Evolutionary conservation across 1,140 invertebrate species (phyloP).

Genomic region (Sarcophaga bullata): DNA sequence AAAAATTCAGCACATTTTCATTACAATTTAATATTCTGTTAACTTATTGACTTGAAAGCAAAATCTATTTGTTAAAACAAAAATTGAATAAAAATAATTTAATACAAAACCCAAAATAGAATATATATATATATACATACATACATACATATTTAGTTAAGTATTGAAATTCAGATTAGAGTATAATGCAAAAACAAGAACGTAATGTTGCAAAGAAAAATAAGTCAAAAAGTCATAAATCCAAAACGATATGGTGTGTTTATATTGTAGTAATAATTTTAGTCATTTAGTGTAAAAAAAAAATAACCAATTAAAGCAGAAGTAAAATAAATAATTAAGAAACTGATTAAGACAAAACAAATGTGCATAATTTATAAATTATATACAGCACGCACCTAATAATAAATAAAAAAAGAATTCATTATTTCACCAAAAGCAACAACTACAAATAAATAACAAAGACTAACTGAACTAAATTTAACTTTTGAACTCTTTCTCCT

Average conservation of each 20-base stretch:
- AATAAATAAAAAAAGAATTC: not conserved
- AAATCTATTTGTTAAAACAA: not conserved
- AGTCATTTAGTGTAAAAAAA: conserved; percentile 6
- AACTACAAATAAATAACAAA: not conserved
- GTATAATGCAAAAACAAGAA: not conserved
- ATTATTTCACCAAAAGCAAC: not conserved
- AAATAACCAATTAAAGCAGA: not conserved
- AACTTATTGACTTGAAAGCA: not conserved
- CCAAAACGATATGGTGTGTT: not conserved
- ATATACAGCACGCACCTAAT: not conserved
- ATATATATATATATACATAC: not conserved
- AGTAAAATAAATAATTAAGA: not conserved
- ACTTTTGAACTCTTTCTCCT: not conserved
- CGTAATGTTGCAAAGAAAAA: not conserved
- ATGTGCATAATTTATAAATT: not conserved
- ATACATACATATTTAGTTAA: conserved; percentile 8
- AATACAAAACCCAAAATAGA: not conserved
- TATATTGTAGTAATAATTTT: conserved; percentile 21
- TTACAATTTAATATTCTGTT: not conserved
- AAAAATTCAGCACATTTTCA: not conserved
- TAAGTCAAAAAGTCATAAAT: not conserved
- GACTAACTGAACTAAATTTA: too few relatives aligned
- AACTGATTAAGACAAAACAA: not conserved
- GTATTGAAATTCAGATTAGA: not conserved
- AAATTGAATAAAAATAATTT: not conserved